These are phyloP conservation scores for Candoia aspera DNA, from an alignment of 2,113 vertebrate species.

Conservation along the genomic window DNA sequence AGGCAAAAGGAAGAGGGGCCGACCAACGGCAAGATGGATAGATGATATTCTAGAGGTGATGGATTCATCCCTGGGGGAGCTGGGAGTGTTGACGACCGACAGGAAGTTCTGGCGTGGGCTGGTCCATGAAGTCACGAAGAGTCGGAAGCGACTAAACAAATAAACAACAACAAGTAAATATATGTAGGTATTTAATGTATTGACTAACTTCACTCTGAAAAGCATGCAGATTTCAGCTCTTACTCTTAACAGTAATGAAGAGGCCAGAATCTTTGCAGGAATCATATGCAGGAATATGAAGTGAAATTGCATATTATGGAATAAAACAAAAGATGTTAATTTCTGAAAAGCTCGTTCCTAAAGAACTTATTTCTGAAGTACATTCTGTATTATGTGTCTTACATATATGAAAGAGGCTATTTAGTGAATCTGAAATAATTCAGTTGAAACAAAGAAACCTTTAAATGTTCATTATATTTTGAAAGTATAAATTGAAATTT, in stretches of 20 bases:
- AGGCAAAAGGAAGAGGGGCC: too few relatives aligned
- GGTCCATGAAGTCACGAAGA: too few relatives aligned
- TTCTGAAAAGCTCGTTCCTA: background rate
- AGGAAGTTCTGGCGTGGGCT: too few relatives aligned
- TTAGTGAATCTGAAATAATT: constrained; percentile 30
- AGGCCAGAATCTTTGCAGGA: background rate
- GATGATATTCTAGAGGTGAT: too few relatives aligned
- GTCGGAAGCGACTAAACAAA: too few relatives aligned
- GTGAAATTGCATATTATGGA: background rate
- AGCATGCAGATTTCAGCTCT: background rate
- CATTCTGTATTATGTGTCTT: background rate
- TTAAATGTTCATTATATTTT: too few relatives aligned
- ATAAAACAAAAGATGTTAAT: background rate
- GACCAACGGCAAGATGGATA: too few relatives aligned
- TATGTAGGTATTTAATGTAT: background rate
- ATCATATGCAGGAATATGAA: background rate
- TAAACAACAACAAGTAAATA: too few relatives aligned
- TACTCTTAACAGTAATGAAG: background rate
- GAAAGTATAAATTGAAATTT: too few relatives aligned
- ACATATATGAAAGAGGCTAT: constrained; percentile 34
- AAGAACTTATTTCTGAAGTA: constrained; percentile 16
- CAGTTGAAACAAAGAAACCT: too few relatives aligned
- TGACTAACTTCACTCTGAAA: background rate
- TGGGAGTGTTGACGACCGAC: too few relatives aligned
- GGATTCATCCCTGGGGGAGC: too few relatives aligned